A percentile compares a stretch with the other conserved stretches of the same genome.
Evolutionary conservation across 2,113 vertebrate species (phyloP).

Genomic region (Tupaia chinensis): DNA sequence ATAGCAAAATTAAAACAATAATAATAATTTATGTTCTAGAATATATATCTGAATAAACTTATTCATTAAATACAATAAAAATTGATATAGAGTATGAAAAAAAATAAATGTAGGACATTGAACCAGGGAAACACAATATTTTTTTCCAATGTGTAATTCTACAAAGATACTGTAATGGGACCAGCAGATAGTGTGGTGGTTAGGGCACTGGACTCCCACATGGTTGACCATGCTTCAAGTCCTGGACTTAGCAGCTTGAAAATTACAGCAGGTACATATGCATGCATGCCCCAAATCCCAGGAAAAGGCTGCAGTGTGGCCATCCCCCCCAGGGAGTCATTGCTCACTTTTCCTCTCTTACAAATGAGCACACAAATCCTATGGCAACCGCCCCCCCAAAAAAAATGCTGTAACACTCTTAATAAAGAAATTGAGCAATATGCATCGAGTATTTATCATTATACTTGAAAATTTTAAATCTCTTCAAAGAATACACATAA

Average conservation of each 20-base stretch:
- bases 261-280: too few species aligned
- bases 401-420: neutral
- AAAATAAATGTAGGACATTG: slow-evolving; percentile 41
- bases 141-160: neutral
- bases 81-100: neutral
- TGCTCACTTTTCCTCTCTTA: too few species aligned
- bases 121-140: neutral
- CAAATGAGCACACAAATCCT: too few species aligned
- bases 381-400: too few species aligned
- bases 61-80: slow-evolving; percentile 54
- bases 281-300: too few species aligned
- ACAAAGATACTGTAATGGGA: neutral
- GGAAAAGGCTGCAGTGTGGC: too few species aligned
- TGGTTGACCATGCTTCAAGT: too few species aligned
- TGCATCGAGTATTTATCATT: slow-evolving; percentile 22
- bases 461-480: neutral
- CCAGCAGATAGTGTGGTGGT: too few species aligned
- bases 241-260: too few species aligned
- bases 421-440: neutral
- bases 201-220: too few species aligned
- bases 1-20: neutral
- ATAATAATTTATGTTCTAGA: slow-evolving; percentile 10
- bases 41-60: neutral
- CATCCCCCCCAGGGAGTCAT: too few species aligned
- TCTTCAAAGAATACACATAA: slow-evolving; percentile 34